phyloP scores from a whole-genome alignment of 2,797 vertebrate species.

The Myotis vivesi region DNA sequence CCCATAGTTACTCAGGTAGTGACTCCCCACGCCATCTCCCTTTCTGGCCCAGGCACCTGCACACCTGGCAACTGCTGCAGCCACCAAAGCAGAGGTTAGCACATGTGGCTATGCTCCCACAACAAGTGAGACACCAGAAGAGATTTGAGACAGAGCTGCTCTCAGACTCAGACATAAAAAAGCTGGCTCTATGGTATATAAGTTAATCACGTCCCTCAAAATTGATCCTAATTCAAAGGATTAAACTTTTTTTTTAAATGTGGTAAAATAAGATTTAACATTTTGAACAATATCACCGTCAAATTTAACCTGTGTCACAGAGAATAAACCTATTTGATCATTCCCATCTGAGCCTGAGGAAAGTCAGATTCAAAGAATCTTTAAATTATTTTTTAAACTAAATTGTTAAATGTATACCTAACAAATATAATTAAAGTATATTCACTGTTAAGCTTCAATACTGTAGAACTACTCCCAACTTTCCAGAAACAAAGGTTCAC shows the following conservation, averaged over 20 bases:
- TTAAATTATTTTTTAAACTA: constrained; percentile 48
- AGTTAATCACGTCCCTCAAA: not conserved
- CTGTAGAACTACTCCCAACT: not conserved
- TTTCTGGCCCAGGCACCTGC: not conserved
- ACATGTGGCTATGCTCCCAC: not conserved
- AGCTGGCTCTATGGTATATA: not conserved
- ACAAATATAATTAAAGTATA: constrained; percentile 56
- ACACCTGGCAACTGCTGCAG: not conserved
- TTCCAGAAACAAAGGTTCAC: constrained; percentile 26
- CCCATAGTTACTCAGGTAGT: not conserved
- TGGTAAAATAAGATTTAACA: not conserved
- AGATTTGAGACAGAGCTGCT: not conserved
- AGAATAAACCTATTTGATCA: not conserved
- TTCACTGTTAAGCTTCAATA: constrained; percentile 29
- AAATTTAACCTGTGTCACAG: constrained; percentile 1
- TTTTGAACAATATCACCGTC: not conserved
- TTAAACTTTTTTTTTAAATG: not conserved
- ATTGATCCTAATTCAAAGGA: not conserved
- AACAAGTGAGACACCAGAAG: not conserved
- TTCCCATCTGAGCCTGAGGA: not conserved
- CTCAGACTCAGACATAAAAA: constrained; percentile 1
- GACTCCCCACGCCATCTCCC: not conserved
- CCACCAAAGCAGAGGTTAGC: not conserved
- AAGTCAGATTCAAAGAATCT: not conserved
- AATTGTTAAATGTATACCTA: not conserved